phyloP scores from a whole-genome alignment of 1,140 invertebrate species.

The Palaemon carinicauda region DNA sequence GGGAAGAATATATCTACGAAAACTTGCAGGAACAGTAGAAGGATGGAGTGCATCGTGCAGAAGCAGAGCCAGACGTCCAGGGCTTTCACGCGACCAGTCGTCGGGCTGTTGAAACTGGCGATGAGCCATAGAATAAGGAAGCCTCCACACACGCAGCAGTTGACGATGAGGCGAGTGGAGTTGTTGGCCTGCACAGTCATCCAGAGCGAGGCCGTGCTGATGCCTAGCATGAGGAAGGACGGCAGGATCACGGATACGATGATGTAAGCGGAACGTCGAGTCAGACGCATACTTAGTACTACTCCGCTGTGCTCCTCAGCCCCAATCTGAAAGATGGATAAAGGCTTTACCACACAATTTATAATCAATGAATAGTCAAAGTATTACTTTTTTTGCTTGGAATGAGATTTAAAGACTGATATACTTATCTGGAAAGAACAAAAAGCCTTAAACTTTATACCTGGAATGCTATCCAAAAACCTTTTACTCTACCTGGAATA shows the following conservation, averaged over 20 bases:
- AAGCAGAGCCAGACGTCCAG: constrained; percentile 50
- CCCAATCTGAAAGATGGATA: neutral
- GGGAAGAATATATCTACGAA: constrained; percentile 22
- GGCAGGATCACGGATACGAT: constrained; percentile 39
- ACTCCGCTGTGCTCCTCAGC: constrained; percentile 36
- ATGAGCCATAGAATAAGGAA: constrained; percentile 45
- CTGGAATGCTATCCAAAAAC: too few relatives aligned
- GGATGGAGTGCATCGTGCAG: constrained; percentile 42
- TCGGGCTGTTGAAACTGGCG: constrained; percentile 34
- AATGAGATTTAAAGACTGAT: too few relatives aligned
- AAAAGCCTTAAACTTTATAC: too few relatives aligned
- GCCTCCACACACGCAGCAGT: neutral
- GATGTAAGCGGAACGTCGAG: neutral
- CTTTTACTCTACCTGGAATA: too few relatives aligned
- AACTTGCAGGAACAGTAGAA: constrained; percentile 34
- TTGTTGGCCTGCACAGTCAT: neutral
- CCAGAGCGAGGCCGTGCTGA: constrained; percentile 39
- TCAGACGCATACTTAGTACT: constrained; percentile 21
- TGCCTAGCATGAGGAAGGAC: constrained; percentile 25
- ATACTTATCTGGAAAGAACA: too few relatives aligned
- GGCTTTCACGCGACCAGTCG: constrained; percentile 21
- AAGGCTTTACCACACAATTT: too few relatives aligned
- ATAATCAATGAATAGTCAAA: too few relatives aligned
- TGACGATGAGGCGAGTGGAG: constrained; percentile 19
- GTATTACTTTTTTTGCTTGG: too few relatives aligned